Evolutionary conservation across 1,140 invertebrate species (phyloP).

Genomic region (Calephelis nemesis): DNA sequence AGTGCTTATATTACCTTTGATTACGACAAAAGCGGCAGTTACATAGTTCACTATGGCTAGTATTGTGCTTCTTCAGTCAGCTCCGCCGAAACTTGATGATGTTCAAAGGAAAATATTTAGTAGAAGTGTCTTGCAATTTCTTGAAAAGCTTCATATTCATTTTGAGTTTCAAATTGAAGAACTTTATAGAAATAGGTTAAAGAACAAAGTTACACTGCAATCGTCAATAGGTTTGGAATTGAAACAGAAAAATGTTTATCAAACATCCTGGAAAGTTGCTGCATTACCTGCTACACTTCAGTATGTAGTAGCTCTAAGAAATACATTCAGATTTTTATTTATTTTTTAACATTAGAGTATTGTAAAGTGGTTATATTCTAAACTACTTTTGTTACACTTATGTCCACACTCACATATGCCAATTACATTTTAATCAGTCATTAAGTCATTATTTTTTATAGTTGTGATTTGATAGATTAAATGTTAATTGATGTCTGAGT

Average conservation of each 20-base stretch:
- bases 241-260: constrained; percentile 45
- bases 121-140: constrained; percentile 63
- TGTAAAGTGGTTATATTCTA: too few species aligned
- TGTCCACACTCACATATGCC: too few species aligned
- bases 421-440: too few species aligned
- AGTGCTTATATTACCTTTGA: too few species aligned
- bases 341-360: too few species aligned
- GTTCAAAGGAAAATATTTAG: constrained; percentile 72
- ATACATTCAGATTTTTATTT: neutral
- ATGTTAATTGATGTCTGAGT: too few species aligned
- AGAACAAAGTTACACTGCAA: constrained; percentile 30
- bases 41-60: constrained; percentile 39
- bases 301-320: constrained; percentile 46
- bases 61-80: constrained; percentile 64
- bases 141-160: constrained; percentile 62
- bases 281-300: constrained; percentile 76
- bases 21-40: too few species aligned
- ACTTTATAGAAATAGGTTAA: constrained; percentile 59
- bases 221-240: constrained; percentile 50
- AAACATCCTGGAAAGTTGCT: constrained; percentile 78
- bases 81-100: constrained; percentile 74
- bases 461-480: too few species aligned
- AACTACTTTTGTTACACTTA: too few species aligned
- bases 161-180: constrained; percentile 73
- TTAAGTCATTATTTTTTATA: too few species aligned